phyloP scores from a whole-genome alignment of 2,113 vertebrate species.

The Forbesichthys agassizii region DNA sequence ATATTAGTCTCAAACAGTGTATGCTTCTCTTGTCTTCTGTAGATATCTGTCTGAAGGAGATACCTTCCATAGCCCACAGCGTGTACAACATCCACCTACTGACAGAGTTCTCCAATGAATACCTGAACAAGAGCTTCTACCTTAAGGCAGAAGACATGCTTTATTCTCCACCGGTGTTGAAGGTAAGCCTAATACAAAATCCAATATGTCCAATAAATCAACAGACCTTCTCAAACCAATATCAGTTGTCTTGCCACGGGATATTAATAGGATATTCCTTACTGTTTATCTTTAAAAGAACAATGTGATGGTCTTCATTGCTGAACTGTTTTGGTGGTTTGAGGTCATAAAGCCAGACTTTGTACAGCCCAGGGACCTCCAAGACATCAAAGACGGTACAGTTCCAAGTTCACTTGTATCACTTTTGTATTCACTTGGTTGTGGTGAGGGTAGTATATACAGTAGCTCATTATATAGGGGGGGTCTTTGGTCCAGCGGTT shows the following conservation, averaged over 20 bases:
- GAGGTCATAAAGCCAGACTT: slow-evolving; percentile 92
- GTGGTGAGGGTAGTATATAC: background rate
- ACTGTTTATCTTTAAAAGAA: slow-evolving; percentile 70
- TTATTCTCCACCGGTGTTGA: slow-evolving; percentile 88
- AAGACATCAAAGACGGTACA: slow-evolving; percentile 89
- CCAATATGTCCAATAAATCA: background rate
- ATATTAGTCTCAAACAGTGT: background rate
- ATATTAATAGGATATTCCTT: background rate
- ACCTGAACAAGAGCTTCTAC: slow-evolving; percentile 89
- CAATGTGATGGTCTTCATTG: slow-evolving; percentile 92
- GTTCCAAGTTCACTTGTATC: background rate
- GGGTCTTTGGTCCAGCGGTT: background rate
- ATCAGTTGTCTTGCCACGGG: background rate
- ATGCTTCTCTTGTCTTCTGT: slow-evolving; percentile 16
- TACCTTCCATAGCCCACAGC: slow-evolving; percentile 87
- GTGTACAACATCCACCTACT: slow-evolving; percentile 92
- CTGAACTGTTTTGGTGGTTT: slow-evolving; percentile 98
- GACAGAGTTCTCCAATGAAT: slow-evolving; percentile 86
- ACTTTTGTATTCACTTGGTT: background rate
- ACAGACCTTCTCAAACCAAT: too few species aligned
- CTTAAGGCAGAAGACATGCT: slow-evolving; percentile 91
- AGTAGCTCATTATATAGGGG: background rate
- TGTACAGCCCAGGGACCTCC: slow-evolving; percentile 88
- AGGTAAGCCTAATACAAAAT: slow-evolving; percentile 75
- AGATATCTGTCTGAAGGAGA: slow-evolving; percentile 96